phyloP scores from a whole-genome alignment of 2,888 invertebrate genomes.

The Nebria salina region DNA sequence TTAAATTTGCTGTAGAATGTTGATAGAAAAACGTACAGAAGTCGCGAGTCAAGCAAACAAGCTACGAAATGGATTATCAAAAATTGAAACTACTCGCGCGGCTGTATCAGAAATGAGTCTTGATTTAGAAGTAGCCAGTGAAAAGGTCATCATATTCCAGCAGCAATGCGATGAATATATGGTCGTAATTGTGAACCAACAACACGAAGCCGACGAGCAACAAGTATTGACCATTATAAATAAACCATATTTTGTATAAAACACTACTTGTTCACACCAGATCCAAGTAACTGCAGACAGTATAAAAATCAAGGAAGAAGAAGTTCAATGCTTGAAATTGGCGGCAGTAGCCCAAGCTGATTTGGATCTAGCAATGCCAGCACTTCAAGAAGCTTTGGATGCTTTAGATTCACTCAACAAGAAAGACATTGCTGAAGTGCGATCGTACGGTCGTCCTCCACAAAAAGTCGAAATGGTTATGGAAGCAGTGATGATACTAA shows the following conservation, averaged over 20 bases:
- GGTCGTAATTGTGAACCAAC: constrained; percentile 81
- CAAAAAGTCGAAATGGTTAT: constrained; percentile 88
- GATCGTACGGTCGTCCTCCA: constrained; percentile 89
- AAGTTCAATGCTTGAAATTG: constrained; percentile 81
- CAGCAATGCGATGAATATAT: constrained; percentile 88
- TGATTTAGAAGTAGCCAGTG: constrained; percentile 81
- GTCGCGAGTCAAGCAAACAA: constrained; percentile 80
- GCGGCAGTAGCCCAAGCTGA: constrained; percentile 86
- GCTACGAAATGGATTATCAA: constrained; percentile 82
- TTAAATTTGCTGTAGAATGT: constrained; percentile 66
- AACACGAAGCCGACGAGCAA: constrained; percentile 84
- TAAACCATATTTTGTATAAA: constrained; percentile 1
- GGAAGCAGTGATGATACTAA: constrained; percentile 88
- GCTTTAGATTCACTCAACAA: constrained; percentile 85
- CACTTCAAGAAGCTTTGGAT: constrained; percentile 82
- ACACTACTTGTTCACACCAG: constrained; percentile 57
- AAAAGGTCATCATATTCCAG: constrained; percentile 79
- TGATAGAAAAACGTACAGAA: constrained; percentile 76
- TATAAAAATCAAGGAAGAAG: constrained; percentile 80
- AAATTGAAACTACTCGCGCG: constrained; percentile 85
- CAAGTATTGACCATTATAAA: constrained; percentile 53
- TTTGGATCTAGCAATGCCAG: constrained; percentile 86
- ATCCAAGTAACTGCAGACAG: constrained; percentile 78
- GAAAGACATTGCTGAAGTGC: constrained; percentile 89
- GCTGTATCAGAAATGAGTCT: constrained; percentile 86